Evolutionary conservation across 2,113 vertebrate genomes (phyloP), one percentile per base, ranked within the genome.

Genomic region (Dasyprocta punctata): DNA sequence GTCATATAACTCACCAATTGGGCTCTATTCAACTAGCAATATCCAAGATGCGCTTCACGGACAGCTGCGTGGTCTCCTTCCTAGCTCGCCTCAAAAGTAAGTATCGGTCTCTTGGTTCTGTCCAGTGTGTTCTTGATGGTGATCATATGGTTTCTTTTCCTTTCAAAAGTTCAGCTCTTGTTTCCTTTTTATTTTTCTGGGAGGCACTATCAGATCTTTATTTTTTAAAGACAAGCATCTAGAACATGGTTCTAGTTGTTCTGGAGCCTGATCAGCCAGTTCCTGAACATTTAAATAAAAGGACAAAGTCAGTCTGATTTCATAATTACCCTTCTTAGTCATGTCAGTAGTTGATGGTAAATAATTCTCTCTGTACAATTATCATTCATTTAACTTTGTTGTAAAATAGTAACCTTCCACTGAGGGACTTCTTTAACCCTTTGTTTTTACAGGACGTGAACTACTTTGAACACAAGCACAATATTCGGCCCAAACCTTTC

Each of bases 1-100:
- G 30, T 98, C 99, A 98, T 99, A 99, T 99, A 99, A 99, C 98
- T 99, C 99, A 80, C 99, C 99, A 69, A 99, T 99, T 97, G 99
- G 99, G 97, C 99, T 99, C 88, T 99, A 99, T 98, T 99, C 99
- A 96, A 99, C 99, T 86, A 99, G 99, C 98, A 99, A 99, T 98
- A 99, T 99, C 97, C 99, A 99, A 98, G 99, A 99, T 0, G 99
- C 99, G 0, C 99, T 99, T 95, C 99, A 99, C 0, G 99, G 99
- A 94, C 99, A 99, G 97, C 99, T 99, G 97, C 99, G 99, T 89
- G 99, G 99, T 95, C 98, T 99, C 86, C 99, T 99, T 87, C 99
- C 98, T 89, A 98, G 98, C 67, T 98, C 99, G n/a, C 98, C 99
- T 0, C 98, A 99, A 98, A 99, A 99, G 99, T 99, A 98, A 99